Evolutionary conservation across 2,113 vertebrate genomes (phyloP), one percentile per base, ranked within the genome.

Genomic region (Dinomys branickii): DNA sequence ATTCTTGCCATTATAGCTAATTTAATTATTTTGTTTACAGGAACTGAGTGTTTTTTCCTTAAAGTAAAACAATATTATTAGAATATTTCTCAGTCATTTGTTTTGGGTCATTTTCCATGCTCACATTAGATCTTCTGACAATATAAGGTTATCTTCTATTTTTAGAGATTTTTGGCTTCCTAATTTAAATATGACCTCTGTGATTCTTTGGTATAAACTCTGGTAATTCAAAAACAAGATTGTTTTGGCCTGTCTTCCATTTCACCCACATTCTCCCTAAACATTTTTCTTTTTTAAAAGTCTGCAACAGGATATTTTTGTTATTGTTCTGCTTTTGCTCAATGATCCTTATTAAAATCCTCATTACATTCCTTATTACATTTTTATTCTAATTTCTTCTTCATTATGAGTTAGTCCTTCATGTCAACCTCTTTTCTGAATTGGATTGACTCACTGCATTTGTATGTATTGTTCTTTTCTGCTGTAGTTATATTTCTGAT

Each of bases 1-100:
- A 61, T 52, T 89, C 65, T 87, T 84, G 30, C 33, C 38, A 77
- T 84, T 94, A 85, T 16, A 33, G 38, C 7, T 88, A 44, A 71
- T 85, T 44, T 90, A 1, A 77, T 91, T 89, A 56, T 50, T 94
- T 65, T 96, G 5, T 85, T 92, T 77, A 61, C 44, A 90, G 28
- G 22, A 77, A 17, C 7, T 88, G 4, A 16, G 2, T 20, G 4
- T 38, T 8, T 88, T 8, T 14, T 2, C 7, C 44, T 69, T 85
- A 67, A 94, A 73, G 33, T 88, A 41, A 0, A 83, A 8, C 59
- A 44, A 9, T 75, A 88, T 92, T 85, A 56, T 13, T 85, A 88
- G 13, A 24, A 4, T 52, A 88, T 88, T 71, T 94, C 33, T 71
- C 4, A 86, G 28, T 26, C 7, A 58, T 96, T 87, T 77, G 12